Evolutionary conservation across 2,888 invertebrate genomes (phyloP), one percentile per base, ranked within the genome.

Genomic region (Agapostemon virescens): DNA sequence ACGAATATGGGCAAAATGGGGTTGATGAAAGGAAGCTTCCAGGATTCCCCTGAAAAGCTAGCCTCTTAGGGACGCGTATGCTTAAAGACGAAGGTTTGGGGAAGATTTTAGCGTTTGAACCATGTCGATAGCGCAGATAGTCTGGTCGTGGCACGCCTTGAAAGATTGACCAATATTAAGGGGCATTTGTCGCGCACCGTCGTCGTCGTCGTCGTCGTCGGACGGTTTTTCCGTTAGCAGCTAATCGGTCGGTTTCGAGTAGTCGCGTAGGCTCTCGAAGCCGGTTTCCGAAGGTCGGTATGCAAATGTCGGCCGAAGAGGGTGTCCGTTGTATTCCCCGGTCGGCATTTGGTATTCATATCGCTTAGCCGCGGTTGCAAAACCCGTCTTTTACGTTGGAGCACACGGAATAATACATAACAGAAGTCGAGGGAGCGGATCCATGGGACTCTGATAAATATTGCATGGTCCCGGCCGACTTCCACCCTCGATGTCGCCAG

Each of bases 291-390:
- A 69, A 69, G 80, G 64, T 66, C 55, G 63, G 30, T 45, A 49
- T 69, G 80, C 64, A 66, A 80, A 80, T 49, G 45, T 17, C 38
- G 45, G 58, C 58, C 26, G 74, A 55, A 26, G 64, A 36, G 63
- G 55, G 45, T 49, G 45, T 23, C 23, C 61, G 63, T 63, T 69
- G 66, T 77, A 69, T 58, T 77, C 49, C 55, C 55, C 20, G 26
- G 42, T 52, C 67, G 74, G 33, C 80, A 88, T 89, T 90, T 89
- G 88, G 86, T 90, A 90, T 90, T 90, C 89, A 89, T 90, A 87
- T 87, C 85, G 86, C 79, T 85, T 71, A 80, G 83, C 77, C 81
- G 83, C 68, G 83, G 81, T 82, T 77, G 86, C 85, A 86, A 87
- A 86, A 88, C 81, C 86, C 73, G 80, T 80, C 84, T 88, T 80